These are phyloP conservation scores for Himalopsyche kuldschensis DNA, from an alignment of 2,888 invertebrate genomes.

Conservation along the genomic window DNA sequence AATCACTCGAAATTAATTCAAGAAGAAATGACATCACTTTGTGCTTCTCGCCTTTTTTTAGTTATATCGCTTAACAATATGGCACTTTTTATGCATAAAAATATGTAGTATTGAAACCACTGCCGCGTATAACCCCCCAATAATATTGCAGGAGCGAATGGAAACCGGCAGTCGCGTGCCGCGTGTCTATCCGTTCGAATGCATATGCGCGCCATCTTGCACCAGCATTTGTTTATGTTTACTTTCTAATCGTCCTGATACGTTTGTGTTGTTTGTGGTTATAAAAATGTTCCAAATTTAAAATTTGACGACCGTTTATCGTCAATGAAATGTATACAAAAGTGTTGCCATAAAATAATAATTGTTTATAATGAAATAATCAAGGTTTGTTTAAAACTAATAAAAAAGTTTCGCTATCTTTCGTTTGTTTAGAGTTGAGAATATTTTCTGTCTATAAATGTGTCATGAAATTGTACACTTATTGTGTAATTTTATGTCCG, in stretches of 20 bases:
- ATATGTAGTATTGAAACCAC: background rate
- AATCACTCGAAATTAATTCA: too few species aligned
- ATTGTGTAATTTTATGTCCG: too few species aligned
- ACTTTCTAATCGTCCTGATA: background rate
- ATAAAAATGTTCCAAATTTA: background rate
- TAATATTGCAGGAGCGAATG: background rate
- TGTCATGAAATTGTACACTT: too few species aligned
- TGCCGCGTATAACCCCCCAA: background rate
- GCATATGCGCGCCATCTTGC: conserved; percentile 13
- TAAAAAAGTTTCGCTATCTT: too few species aligned
- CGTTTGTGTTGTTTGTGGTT: background rate
- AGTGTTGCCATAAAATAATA: background rate
- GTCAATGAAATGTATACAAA: background rate
- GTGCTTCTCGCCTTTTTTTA: background rate
- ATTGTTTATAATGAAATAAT: background rate
- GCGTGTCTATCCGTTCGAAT: background rate
- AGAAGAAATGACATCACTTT: too few species aligned
- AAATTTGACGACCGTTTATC: background rate
- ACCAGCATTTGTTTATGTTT: background rate
- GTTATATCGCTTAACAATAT: background rate
- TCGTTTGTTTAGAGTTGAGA: too few species aligned
- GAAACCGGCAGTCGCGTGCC: conserved; percentile 17
- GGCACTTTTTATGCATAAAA: background rate
- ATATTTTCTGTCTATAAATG: too few species aligned
- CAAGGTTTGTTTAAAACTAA: background rate